Base-by-base conservation (phyloP, 2,797 vertebrate species). In the Selene dorsalis region DNA sequence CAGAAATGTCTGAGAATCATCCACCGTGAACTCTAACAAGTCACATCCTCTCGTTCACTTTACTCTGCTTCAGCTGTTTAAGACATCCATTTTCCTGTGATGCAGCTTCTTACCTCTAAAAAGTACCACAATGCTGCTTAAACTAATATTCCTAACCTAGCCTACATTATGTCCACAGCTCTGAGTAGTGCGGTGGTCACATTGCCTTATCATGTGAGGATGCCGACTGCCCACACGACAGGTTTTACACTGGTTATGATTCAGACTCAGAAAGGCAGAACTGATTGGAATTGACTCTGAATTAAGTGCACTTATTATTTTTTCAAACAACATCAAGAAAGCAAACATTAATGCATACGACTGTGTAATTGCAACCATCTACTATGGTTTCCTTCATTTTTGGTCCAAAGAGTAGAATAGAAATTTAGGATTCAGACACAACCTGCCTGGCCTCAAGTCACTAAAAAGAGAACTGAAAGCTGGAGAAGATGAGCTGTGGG, bases 251-350 rank as follows among this genome's bases (percentile, higher is more conserved):
- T 59, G 18, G 13, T 22, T 16, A 35, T 13, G 18, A 74, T 26
- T 48, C 22, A 41, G 39, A 57, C 10, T 48, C 13, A 22, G 38
- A 38, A 55, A 14, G 20, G 22, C 6, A 41, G 43, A 60, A 43
- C 6, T 28, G 13, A 52, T 30, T 52, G 39, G 22, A 73, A 30
- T 47, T 4, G 17, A 47, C 39, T 77, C 26, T 18, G n/a, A 66
- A 69, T 74, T 66, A 74, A 86, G 81, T 84, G 74, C 79, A 79
- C 47, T 61, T 41, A 2, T 9, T 45, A 38, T 50, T 14, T 24
- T 66, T 59, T 13, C 55, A 48, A 55, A 53, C 2, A 38, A 35
- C 8, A 35, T 35, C 30, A 26, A 24, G 45, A 53, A 5, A 62
- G 53, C 4, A 57, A 62, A 7, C 32, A 11, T 0, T 20, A 4